Evolutionary conservation across 53 echinoderm and acorn worm species (phyloP).

Genomic region (Glandiceps talaboti): DNA sequence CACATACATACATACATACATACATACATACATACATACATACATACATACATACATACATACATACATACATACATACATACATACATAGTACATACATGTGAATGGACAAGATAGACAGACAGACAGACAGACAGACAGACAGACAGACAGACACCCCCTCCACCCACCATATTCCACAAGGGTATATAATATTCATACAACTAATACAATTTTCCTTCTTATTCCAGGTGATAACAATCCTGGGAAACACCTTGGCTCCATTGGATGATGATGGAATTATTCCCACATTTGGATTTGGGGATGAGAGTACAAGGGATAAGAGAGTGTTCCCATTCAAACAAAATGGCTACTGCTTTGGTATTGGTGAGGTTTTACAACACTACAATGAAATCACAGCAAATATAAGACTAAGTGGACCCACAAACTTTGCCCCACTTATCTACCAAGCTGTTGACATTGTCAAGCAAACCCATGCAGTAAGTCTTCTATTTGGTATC

Average conservation of each 20-base stretch:
- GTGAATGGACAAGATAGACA: no score
- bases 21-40: no score
- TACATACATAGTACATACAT: no score
- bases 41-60: no score
- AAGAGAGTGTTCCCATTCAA: constrained; percentile 74
- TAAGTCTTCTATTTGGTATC: constrained; percentile 22
- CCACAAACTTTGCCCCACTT: constrained; percentile 89
- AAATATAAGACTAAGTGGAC: constrained; percentile 55
- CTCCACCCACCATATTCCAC: no score
- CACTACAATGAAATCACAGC: constrained; percentile 68
- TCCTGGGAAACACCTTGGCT: constrained; percentile 73
- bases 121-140: no score
- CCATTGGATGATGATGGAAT: constrained; percentile 93
- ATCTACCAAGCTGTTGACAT: constrained; percentile 66
- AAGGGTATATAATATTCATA: no score
- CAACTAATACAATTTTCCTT: no score
- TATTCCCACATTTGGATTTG: constrained; percentile 83
- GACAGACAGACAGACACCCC: no score
- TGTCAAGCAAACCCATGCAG: constrained; percentile 65
- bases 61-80: no score
- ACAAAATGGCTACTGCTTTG: constrained; percentile 52
- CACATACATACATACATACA: no score
- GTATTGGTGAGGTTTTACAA: constrained; percentile 66
- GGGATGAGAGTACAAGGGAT: constrained; percentile 66
- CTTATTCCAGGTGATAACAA: constrained; percentile 82